Base-by-base conservation (phyloP, 2,113 vertebrate species). In the Scatophagus argus region DNA sequence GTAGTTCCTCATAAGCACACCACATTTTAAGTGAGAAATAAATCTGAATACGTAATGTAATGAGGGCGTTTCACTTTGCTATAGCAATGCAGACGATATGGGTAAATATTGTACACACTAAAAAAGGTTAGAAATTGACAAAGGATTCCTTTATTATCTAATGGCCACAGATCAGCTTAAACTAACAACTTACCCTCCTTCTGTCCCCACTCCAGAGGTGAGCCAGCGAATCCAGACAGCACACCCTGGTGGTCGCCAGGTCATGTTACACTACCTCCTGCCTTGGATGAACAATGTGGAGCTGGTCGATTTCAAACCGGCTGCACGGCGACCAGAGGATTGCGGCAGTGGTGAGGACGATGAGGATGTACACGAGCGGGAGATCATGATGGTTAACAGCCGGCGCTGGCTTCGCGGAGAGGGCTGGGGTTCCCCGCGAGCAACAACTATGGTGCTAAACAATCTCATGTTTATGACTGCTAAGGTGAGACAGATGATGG, bases 401-500 rank as follows among this genome's bases (percentile, higher is more conserved):
- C 93, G 97, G 2, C 95, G 98, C 59, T 99, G 98, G 98, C 92
- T 99, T 1, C 93, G 95, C 74, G 98, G 98, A 77, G 97, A 99
- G 85, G 98, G 98, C 79, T 99, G 98, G 98, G 98, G 98, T 3
- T 99, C 98, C 2, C 97, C 97, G 0, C 97, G 97, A 47, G 98
- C 98, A 66, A 99, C 98, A 23, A 95, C 97, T 51, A 98, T 99
- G 97, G 97, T 99, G 92, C 93, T 99, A 76, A 99, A 99, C 93
- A 99, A 99, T 80, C 96, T 99, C 49, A 97, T 99, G 97, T 99
- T 99, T 86, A 99, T 99, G 96, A 99, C 98, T 1, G 98, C 98
- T 21, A 99, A 99, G 97, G 98, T 99, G 93, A 91, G 73, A 13
- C 19, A 1, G n/a, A 49, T 58, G 7, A n/a, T n/a, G 27, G 2